Evolutionary conservation across 2,888 invertebrate species (phyloP), one percentile per base, ranked within the genome.

Genomic region (Troides aeacus): DNA sequence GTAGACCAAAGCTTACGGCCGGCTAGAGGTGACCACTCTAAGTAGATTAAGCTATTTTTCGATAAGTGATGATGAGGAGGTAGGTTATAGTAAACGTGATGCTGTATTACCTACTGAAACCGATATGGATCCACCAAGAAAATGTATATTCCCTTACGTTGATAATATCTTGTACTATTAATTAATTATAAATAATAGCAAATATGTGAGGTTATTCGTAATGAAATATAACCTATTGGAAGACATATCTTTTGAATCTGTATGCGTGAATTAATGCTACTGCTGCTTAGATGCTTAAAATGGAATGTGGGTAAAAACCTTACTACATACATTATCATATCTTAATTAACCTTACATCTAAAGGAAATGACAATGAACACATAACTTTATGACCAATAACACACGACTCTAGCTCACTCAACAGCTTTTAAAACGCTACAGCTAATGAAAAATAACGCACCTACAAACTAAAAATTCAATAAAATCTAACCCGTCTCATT

Each of bases 211-310:
- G 53, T 62, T 59, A 67, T 71, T 68, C 59, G 64, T 72, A 72
- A 79, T 82, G 79, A 73, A 84, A 83, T 81, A 84, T 88, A 89
- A 87, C 84, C 90, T 91, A 91, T 86, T 92, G 92, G 92, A 92
- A 92, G 92, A 92, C 92, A 81, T 86, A 84, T 76, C 75, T 81
- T 85, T 84, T 84, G 80, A 88, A 85, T 84, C 79, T 76, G 79
- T 81, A 81, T 81, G 80, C 77, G 76, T 80, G 71, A 76, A 72
- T 76, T 72, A 70, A 71, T 76, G 74, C 68, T 60, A 72, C 64
- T 73, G 75, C 74, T 71, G 72, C 70, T 75, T 77, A 77, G 78
- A 78, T 73, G 78, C 69, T 72, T 76, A 73, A 77, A 74, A 74
- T 88, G 87, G 88, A 88, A 88, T 88, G 87, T 86, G 79, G 73